These are phyloP conservation scores for Trachelus iudaicus DNA, from an alignment of 2,888 invertebrate species.

Conservation along the genomic window DNA sequence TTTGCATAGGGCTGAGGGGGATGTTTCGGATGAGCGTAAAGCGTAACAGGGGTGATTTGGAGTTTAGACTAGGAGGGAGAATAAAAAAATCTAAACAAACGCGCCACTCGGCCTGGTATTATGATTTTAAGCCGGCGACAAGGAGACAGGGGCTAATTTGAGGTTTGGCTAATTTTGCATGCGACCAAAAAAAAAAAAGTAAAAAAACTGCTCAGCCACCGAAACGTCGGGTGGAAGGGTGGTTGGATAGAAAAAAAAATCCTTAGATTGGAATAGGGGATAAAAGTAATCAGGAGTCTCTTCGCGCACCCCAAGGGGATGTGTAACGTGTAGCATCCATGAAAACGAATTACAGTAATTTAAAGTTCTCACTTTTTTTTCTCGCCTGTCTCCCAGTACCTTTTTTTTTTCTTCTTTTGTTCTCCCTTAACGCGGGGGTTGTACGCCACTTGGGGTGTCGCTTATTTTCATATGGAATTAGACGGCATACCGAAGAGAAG, in stretches of 20 bases:
- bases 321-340: slow-evolving; percentile 28
- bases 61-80: slow-evolving; percentile 28
- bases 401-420: slow-evolving; percentile 12
- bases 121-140: slow-evolving; percentile 22
- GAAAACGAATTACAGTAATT: slow-evolving; percentile 48
- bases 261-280: neutral
- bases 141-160: slow-evolving; percentile 47
- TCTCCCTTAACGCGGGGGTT: neutral
- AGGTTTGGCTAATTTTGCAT: slow-evolving; percentile 56
- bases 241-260: neutral
- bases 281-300: slow-evolving; percentile 23
- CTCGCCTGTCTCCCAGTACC: slow-evolving; percentile 20
- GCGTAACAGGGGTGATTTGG: slow-evolving; percentile 6
- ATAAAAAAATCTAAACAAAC: slow-evolving; percentile 44
- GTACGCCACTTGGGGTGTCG: too few species aligned
- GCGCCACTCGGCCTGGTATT: slow-evolving; percentile 23
- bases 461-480: too few species aligned
- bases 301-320: slow-evolving; percentile 18
- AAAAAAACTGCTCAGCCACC: slow-evolving; percentile 21
- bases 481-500: neutral
- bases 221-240: neutral
- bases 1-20: slow-evolving; percentile 43
- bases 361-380: slow-evolving; percentile 30
- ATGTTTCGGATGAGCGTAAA: slow-evolving; percentile 23
- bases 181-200: slow-evolving; percentile 44